Evolutionary conservation across 2,888 invertebrate genomes (phyloP), one percentile per base, ranked within the genome.

Genomic region (Proisotoma minuta): DNA sequence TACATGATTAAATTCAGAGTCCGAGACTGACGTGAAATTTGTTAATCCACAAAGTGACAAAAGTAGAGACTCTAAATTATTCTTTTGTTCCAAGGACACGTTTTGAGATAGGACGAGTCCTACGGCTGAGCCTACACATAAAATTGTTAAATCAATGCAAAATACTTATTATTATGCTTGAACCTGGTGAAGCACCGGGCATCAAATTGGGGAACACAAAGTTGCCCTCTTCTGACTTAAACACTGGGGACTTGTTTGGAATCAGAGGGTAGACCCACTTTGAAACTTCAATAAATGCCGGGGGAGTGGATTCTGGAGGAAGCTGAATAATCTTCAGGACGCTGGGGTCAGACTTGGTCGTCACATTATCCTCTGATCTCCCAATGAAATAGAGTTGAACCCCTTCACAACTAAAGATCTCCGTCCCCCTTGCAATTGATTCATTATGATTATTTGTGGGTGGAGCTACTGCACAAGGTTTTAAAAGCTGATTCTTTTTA

Each of bases 241-340:
- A 82, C 60, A 85, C 85, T 3, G 87, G 86, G 1, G 88, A 86
- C 18, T 84, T 81, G 1, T 83, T 83, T 1, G 86, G 84, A 54
- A 87, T 79, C 27, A 89, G 77, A 0, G 89, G 88, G 78, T 88
- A 89, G 2, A 85, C 79, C 86, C 87, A 88, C 57, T 81, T 80
- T 0, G 82, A 83, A 64, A 84, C 80, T 75, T 82, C 81, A 50
- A 84, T 74, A 74, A 83, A 83, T 12, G 79, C 79, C 15, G 73
- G 63, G 70, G 75, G 52, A 71, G 74, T 57, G 50, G 56, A 20
- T 65, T 68, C 39, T n/a, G n/a, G n/a, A n/a, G n/a, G n/a, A n/a
- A n/a, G n/a, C n/a, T n/a, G n/a, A n/a, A n/a, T n/a, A 8, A 18
- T 29, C 22, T 18, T 34, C 12, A 22, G 23, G 1, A 12, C 12